phyloP scores from a whole-genome alignment of 1,140 invertebrate species.

The Octopus bimaculoides region DNA sequence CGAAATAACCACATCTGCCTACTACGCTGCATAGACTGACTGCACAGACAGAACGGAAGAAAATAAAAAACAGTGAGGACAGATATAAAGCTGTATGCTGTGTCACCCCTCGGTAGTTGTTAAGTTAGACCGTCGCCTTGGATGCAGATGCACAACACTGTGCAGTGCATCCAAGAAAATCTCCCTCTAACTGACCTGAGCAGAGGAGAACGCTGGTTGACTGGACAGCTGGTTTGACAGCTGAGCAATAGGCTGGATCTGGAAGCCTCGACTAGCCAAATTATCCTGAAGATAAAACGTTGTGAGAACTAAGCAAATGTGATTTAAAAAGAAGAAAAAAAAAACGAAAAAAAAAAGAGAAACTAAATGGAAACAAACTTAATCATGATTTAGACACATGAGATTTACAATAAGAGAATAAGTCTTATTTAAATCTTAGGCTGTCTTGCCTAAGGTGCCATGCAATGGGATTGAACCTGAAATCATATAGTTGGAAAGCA shows the following conservation, averaged over 20 bases:
- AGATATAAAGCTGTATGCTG: too few species aligned
- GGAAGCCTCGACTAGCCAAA: constrained; percentile 15
- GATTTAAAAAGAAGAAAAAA: not conserved
- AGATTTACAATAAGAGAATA: too few species aligned
- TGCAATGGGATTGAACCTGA: too few species aligned
- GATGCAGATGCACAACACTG: not conserved
- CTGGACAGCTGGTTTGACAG: not conserved
- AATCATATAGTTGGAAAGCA: too few species aligned
- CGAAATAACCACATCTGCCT: not conserved
- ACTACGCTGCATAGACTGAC: too few species aligned
- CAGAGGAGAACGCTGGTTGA: constrained; percentile 7
- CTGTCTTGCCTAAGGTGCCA: too few species aligned
- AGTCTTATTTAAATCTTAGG: too few species aligned
- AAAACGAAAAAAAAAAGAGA: not conserved
- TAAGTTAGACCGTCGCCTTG: not conserved
- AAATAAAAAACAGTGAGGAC: too few species aligned
- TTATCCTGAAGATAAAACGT: constrained; percentile 11
- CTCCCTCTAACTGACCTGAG: constrained; percentile 5
- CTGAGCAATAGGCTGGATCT: constrained; percentile 10
- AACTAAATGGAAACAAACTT: not conserved
- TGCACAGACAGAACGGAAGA: too few species aligned
- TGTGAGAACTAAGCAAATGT: not conserved
- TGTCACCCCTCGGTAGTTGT: not conserved
- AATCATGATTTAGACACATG: too few species aligned
- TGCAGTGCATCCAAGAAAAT: not conserved